A percentile compares a stretch with the other conserved stretches of the same genome.
phyloP scores from a whole-genome alignment of 2,888 invertebrate genomes.

The Lepidochrysops patricia region DNA sequence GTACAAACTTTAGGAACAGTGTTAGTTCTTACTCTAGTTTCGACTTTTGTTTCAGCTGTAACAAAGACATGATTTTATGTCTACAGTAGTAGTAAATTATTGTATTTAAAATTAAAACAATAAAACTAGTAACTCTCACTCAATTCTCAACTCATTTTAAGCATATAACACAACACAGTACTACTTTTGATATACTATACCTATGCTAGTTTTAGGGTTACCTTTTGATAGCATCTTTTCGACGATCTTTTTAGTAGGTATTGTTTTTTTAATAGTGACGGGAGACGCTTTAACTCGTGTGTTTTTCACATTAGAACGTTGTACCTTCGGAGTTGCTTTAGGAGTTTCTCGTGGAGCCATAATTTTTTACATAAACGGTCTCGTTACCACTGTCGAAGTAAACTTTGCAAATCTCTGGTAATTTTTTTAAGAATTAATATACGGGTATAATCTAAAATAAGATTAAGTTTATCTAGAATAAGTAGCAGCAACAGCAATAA shows the following conservation, averaged over 20 bases:
- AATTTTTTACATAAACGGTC: conserved; percentile 11
- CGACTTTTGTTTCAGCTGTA: conserved; percentile 35
- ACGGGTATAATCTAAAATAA: no score
- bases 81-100: conserved; percentile 8
- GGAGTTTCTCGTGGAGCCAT: conserved; percentile 54
- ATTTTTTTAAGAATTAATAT: no score
- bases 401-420: no score
- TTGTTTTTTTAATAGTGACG: conserved; percentile 38
- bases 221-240: conserved; percentile 40
- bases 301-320: conserved; percentile 37
- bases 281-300: conserved; percentile 41
- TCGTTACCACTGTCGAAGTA: no score
- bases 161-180: no score
- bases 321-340: conserved; percentile 42
- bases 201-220: conserved; percentile 26
- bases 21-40: conserved; percentile 35
- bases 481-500: no score
- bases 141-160: no score
- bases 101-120: no score
- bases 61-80: conserved; percentile 11
- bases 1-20: conserved; percentile 42
- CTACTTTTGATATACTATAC: no score
- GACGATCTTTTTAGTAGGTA: conserved; percentile 33
- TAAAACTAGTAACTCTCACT: no score
- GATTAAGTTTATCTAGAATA: no score